Conservation (phyloP, 2,113 vertebrate genomes). For the Phyllostomus discolor region DNA sequence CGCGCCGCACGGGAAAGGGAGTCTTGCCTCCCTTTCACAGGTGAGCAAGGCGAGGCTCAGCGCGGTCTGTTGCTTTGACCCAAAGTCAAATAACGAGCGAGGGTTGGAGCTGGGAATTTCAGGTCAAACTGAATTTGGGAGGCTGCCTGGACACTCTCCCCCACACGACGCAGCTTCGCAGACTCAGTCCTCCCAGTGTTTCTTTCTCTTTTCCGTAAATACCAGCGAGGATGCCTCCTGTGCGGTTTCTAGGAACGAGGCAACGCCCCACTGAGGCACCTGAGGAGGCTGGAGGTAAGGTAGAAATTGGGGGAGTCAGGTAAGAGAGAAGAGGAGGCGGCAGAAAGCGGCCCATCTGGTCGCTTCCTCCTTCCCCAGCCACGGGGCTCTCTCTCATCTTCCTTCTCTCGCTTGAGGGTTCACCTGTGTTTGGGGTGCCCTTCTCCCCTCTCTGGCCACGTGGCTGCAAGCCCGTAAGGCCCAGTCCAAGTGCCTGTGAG, state of each 20-base stretch:
- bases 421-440: background rate
- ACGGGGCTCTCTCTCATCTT: background rate
- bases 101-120: background rate
- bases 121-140: background rate
- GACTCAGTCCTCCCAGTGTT: background rate
- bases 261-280: background rate
- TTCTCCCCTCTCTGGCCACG: background rate
- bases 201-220: background rate
- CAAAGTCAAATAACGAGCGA: background rate
- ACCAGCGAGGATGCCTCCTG: background rate
- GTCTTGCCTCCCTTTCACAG: background rate
- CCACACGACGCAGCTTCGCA: background rate
- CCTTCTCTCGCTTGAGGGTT: background rate
- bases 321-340: background rate
- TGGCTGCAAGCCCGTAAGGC: background rate
- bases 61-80: background rate
- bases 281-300: background rate
- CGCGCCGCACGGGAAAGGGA: background rate
- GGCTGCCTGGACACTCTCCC: background rate
- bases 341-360: background rate
- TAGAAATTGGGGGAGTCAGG: background rate
- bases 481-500: background rate
- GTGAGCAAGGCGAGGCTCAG: background rate
- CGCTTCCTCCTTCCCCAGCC: fast-evolving
- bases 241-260: background rate